Evolutionary conservation across 2,888 invertebrate genomes (phyloP), one percentile per base, ranked within the genome.

Genomic region (Diarsia dahlii): DNA sequence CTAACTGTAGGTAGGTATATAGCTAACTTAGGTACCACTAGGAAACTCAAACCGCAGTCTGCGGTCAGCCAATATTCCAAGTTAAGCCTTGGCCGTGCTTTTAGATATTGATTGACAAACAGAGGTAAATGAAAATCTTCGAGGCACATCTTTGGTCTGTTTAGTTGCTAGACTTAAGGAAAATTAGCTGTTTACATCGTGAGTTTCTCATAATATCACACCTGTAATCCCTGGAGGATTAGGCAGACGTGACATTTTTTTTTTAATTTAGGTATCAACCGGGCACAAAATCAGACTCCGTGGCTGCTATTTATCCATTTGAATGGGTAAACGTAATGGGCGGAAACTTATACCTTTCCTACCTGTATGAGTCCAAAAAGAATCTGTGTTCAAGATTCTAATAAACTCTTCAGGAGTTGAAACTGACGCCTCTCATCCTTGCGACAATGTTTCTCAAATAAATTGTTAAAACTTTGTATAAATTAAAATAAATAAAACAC

Each of bases 11-110:
- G 4, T n/a, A 56, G n/a, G 39, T 39, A 39, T 10, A 8, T n/a
- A 56, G n/a, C 18, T 9, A 39, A 3, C 46, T 56, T 58, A 66
- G n/a, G 6, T n/a, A 34, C n/a, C 6, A 62, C 3, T n/a, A 46
- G 15, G 5, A 20, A 48, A 78, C 78, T 48, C 20, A 9, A 34
- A 77, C n/a, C 34, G 34, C 77, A 46, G 48, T 54, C 15, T 46
- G 9, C 15, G 23, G 48, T 65, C 13, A n/a, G 8, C 15, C 23
- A 39, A 64, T 20, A 20, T 46, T 23, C 46, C 15, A 15, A 15
- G 54, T 8, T 39, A 20, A 52, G n/a, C 15, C 39, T 76, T 76
- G 15, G n/a, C 12, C 23, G 23, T 39, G 2, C 39, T n/a, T 45
- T 58, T 50, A 20, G 39, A 15, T 5, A 48, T 58, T 48, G 18